Base-by-base conservation (phyloP, 2,113 vertebrate genomes). In the Nerophis ophidion region DNA sequence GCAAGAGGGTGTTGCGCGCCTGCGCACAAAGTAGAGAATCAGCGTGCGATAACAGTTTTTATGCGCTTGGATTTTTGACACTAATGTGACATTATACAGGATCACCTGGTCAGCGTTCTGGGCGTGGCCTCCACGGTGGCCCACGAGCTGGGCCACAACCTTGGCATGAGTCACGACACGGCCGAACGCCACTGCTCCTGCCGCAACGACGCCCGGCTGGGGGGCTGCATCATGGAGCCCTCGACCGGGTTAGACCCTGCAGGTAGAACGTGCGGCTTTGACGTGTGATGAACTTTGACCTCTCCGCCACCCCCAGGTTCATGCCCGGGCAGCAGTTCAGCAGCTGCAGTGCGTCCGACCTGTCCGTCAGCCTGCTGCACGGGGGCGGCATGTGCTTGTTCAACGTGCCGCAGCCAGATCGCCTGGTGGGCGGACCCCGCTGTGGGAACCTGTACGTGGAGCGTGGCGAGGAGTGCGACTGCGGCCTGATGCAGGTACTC, bases 121-220 rank as follows among this genome's bases (percentile, higher is more conserved):
- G 92, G 92, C 0, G 78, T 97, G 0, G 93, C 95, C 4, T 94
- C 96, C 65, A 96, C 95, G 0, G 84, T 98, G 0, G 95, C 95
- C 1, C 96, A 98, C 1, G 94, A 97, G 73, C 80, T 98, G 0
- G 96, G 96, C 6, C 96, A 98, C 76, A 98, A 94, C 80, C 83
- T 98, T 61, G 96, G 96, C 54, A 90, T 98, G 86, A 90, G 74
- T 53, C 95, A 98, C 0, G 93, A 95, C 69, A 61, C 87, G 0
- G 8, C 81, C 0, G 85, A 91, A 0, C 91, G 90, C 2, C 77
- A 52, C 63, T 98, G 95, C 9, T 63, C 80, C 2, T 94, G 94
- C 42, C 87, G 86, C 12, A 90, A 68, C 6, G 92, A 93, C 0
- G 79, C 79, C 0, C 91, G 91, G 0, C 86, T 92, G 14, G 93